These are phyloP conservation scores for Spisula solida DNA, from an alignment of 2,888 invertebrate genomes.

Conservation along the genomic window DNA sequence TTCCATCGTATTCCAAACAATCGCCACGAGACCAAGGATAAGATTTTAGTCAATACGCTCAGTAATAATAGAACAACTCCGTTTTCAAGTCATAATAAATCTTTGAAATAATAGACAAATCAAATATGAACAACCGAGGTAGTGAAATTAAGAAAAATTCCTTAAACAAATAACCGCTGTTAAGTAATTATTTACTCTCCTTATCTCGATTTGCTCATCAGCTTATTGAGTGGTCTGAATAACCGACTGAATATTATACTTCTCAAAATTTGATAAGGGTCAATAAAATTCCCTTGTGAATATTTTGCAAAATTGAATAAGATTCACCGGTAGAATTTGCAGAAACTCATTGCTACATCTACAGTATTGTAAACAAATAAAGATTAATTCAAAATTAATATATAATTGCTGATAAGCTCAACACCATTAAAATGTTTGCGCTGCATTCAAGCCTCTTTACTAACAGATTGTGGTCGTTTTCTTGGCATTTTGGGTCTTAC, in stretches of 20 bases:
- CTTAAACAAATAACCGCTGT: constrained; percentile 43
- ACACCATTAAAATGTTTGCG: no score
- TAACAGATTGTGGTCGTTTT: no score
- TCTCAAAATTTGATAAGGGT: no score
- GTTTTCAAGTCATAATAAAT: neutral
- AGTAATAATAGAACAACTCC: neutral
- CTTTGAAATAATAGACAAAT: constrained; percentile 17
- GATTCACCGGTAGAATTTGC: no score
- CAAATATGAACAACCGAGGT: constrained; percentile 17
- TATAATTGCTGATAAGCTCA: no score
- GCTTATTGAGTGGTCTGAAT: neutral
- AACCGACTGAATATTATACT: neutral
- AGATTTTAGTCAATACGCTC: neutral
- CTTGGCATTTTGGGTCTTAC: no score
- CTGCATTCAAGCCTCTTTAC: no score
- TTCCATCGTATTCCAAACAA: neutral
- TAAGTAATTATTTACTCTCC: constrained; percentile 49
- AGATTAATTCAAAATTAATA: no score
- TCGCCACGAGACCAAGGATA: neutral
- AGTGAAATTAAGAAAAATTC: constrained; percentile 53
- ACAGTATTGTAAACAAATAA: no score
- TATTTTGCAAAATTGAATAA: no score
- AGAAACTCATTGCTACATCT: no score
- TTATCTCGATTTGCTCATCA: constrained; percentile 53
- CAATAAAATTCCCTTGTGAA: no score